Base-by-base conservation (phyloP, 2,797 vertebrate species). In the Eidolon dupreanum region DNA sequence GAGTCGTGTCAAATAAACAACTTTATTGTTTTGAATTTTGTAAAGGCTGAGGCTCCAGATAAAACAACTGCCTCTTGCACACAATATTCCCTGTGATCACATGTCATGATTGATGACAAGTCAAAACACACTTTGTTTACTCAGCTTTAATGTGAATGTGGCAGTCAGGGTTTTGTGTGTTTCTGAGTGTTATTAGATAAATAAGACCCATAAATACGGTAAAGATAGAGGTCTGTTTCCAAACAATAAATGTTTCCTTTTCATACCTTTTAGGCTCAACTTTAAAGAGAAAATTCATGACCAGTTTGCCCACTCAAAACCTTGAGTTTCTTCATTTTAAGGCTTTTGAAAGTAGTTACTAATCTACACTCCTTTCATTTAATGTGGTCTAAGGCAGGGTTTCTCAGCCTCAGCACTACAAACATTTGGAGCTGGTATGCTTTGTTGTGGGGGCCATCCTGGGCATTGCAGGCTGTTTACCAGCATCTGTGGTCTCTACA, bases 11-110 rank as follows among this genome's bases (percentile, higher is more conserved):
- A 99, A 97, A 98, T 98, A 98, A 99, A 99, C 98, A 98, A 97
- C 98, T 98, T 98, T 98, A 98, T 98, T 99, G 98, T 98, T 99
- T 98, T 98, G 98, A 98, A 98, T 98, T 98, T 98, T 98, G 98
- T 98, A 98, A 98, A 98, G 98, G 98, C 98, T 97, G 88, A 97
- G 98, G 97, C 97, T 98, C 98, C 98, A 99, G 98, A 99, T 98
- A 98, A 98, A 99, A 98, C 98, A 98, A 98, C 98, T 95, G 98
- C 98, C 98, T 98, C 98, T 98, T 97, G 96, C 98, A 98, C 98
- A 98, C 98, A 98, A 98, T 98, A 98, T 98, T 97, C 98, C 98
- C 98, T 98, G 97, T 98, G 98, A 98, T 99, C 98, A 98, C 97
- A 97, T 98, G 98, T 97, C 98, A 98, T 98, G 98, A 99, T 98